A percentile compares a stretch with the other conserved stretches of the same genome.
Conservation (phyloP, 2,888 invertebrate genomes). For the Drosophila diplacantha region DNA sequence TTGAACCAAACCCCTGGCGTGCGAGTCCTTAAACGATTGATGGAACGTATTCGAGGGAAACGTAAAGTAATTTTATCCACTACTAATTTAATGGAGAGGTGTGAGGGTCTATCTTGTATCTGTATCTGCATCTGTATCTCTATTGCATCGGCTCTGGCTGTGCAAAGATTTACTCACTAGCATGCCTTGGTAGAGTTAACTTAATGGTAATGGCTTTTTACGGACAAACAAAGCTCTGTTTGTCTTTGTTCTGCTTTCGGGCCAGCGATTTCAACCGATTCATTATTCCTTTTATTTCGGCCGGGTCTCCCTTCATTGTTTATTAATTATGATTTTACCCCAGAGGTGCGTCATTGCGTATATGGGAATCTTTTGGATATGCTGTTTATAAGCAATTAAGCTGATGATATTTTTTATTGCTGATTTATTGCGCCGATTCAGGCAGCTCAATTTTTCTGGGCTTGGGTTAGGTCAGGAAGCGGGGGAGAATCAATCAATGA, state of each 20-base stretch:
- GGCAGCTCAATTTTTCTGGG: background rate
- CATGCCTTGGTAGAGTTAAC: slow-evolving; percentile 28
- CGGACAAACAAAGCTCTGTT: slow-evolving; percentile 26
- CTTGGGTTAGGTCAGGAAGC: slow-evolving; percentile 38
- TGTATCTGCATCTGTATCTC: slow-evolving; percentile 26
- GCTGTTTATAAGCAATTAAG: slow-evolving; percentile 41
- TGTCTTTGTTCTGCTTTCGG: slow-evolving; percentile 38
- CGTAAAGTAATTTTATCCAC: slow-evolving; percentile 78
- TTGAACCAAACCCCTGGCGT: slow-evolving; percentile 78
- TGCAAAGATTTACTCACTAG: slow-evolving; percentile 21
- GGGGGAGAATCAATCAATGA: background rate
- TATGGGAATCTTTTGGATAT: slow-evolving; percentile 10
- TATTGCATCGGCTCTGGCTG: slow-evolving; percentile 25
- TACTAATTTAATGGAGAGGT: slow-evolving; percentile 64
- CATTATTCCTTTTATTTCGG: slow-evolving; percentile 31
- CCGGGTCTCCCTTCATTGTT: slow-evolving; percentile 18
- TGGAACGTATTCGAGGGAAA: slow-evolving; percentile 78
- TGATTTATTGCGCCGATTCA: slow-evolving; percentile 23
- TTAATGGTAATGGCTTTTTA: slow-evolving; percentile 40
- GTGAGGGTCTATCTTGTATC: slow-evolving; percentile 25
- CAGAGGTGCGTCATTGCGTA: slow-evolving; percentile 30
- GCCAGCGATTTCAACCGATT: slow-evolving; percentile 13
- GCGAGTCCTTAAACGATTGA: slow-evolving; percentile 77
- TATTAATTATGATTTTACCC: slow-evolving; percentile 52
- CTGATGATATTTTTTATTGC: slow-evolving; percentile 23